A percentile compares a stretch with the other conserved stretches of the same genome.
Conservation (phyloP, 2,113 vertebrate genomes). For the Toxostoma redivivum region DNA sequence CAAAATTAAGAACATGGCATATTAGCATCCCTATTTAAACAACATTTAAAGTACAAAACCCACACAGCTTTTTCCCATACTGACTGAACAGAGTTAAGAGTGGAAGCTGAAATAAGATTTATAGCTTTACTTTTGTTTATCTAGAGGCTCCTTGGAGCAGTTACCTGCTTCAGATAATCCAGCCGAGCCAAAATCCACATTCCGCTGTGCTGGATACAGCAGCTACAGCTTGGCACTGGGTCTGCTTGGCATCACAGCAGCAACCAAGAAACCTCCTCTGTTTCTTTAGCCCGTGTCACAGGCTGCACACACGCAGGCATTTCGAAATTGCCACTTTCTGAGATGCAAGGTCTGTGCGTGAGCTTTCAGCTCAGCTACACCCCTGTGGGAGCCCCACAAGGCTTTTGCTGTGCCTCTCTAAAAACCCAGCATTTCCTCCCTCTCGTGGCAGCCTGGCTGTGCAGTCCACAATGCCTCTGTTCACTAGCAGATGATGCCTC, state of each 20-base stretch:
- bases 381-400: not conserved
- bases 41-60: not conserved
- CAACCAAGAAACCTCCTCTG: not conserved
- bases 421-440: not conserved
- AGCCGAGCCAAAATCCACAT: not conserved
- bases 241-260: not conserved
- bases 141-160: not conserved
- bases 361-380: not conserved
- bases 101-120: not conserved
- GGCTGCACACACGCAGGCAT: not conserved
- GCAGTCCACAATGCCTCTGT: rapidly evolving
- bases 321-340: not conserved
- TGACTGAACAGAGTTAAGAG: not conserved
- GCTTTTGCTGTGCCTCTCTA: rapidly evolving
- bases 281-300: not conserved
- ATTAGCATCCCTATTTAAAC: not conserved
- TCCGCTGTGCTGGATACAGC: not conserved
- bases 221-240: not conserved
- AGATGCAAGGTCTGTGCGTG: rapidly evolving
- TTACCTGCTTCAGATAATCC: conserved; percentile 8
- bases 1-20: not conserved
- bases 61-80: not conserved
- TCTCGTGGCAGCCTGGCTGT: not conserved
- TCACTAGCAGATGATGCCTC: rapidly evolving
- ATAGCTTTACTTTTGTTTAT: not conserved